Conservation (phyloP, 2,113 vertebrate species). For the Climacteris rufus region DNA sequence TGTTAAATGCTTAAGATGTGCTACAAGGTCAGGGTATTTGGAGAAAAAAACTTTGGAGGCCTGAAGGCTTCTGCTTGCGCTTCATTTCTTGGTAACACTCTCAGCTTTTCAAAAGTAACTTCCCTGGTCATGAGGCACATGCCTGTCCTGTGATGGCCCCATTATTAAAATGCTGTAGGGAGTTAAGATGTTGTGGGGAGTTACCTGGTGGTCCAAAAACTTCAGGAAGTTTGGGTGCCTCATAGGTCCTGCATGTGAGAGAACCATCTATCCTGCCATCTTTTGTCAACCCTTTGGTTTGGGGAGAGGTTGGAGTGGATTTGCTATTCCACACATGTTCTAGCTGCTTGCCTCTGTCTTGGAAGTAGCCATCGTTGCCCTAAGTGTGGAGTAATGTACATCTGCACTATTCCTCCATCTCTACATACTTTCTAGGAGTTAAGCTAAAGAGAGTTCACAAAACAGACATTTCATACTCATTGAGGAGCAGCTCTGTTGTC, state of each 20-base stretch:
- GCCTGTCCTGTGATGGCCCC: not conserved
- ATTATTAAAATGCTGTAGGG: not conserved
- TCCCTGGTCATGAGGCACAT: not conserved
- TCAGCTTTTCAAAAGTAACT: not conserved
- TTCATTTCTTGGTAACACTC: not conserved
- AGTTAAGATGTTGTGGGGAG: no score
- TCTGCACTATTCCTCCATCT: not conserved
- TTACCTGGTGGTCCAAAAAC: not conserved
- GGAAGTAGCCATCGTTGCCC: not conserved
- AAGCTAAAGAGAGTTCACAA: not conserved
- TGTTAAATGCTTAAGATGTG: not conserved
- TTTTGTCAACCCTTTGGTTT: not conserved
- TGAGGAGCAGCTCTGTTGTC: not conserved
- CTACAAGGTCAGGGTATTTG: not conserved
- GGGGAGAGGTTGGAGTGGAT: not conserved
- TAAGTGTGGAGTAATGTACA: not conserved
- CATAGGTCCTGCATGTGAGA: not conserved
- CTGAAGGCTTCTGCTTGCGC: not conserved
- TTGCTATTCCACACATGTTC: not conserved
- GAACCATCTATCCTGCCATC: not conserved
- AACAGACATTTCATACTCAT: not conserved
- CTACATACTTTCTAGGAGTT: not conserved
- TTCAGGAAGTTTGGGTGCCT: not conserved
- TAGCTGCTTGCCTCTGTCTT: not conserved
- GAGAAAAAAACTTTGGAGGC: not conserved